A percentile compares a stretch with the other conserved stretches of the same genome.
Evolutionary conservation across 2,113 vertebrate genomes (phyloP).

Genomic region (Varanus salvator): DNA sequence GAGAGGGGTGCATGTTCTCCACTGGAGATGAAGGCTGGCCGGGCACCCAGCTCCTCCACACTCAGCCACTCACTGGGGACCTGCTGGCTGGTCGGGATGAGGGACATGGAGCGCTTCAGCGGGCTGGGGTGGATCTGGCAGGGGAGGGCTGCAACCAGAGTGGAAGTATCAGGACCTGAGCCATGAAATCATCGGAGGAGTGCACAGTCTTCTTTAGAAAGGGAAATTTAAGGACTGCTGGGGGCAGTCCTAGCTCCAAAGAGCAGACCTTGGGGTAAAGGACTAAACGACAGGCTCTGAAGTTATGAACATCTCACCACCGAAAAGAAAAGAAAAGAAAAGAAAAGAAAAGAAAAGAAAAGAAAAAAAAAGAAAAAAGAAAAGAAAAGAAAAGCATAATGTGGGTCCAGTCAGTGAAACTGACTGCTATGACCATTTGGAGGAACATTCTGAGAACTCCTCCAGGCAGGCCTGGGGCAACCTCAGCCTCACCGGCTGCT

Average conservation of each 20-base stretch:
- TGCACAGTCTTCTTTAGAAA: too few species aligned
- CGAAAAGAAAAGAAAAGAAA: too few species aligned
- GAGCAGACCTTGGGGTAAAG: not conserved
- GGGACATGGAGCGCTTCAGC: constrained; percentile 88
- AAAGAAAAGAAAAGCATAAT: not conserved
- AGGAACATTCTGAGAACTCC: not conserved
- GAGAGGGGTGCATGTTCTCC: constrained; percentile 93
- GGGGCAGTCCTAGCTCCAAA: not conserved
- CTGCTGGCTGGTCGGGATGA: constrained; percentile 85
- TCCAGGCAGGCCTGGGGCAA: not conserved
- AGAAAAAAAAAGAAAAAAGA: too few species aligned
- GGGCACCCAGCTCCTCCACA: constrained; percentile 82
- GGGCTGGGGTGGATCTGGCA: constrained; percentile 90
- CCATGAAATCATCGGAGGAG: not conserved
- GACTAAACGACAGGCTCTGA: too few species aligned
- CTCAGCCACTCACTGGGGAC: constrained; percentile 86
- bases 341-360: too few species aligned
- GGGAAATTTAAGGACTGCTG: not conserved
- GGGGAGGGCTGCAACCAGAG: constrained; percentile 71
- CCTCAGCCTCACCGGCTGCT: too few species aligned
- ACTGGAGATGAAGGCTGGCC: constrained; percentile 78
- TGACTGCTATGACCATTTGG: too few species aligned
- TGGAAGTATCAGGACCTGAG: not conserved
- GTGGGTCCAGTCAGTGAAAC: too few species aligned
- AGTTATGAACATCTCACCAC: not conserved